Conservation (phyloP, 53 echinoderm and acorn worm species). For the Echinarachnius parma region DNA sequence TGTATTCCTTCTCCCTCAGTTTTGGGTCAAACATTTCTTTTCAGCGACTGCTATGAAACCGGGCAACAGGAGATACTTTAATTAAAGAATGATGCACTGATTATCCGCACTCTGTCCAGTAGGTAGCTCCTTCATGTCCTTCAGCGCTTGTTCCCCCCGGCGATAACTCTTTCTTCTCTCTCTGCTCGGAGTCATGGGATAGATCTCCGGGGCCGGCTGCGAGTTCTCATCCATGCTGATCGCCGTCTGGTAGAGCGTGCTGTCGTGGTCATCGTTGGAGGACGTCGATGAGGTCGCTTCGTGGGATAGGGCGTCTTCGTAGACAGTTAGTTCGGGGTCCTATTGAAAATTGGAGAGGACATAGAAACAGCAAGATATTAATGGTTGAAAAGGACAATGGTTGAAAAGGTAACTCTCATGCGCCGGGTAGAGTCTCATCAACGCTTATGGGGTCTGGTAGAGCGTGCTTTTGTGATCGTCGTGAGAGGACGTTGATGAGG, state of each 20-base stretch:
- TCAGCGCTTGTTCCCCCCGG: conserved; percentile 16
- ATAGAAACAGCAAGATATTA: too few species aligned
- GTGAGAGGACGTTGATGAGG: too few species aligned
- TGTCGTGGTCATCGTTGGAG: not conserved
- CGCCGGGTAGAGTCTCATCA: not conserved
- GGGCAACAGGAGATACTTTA: too few species aligned
- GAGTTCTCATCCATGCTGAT: not conserved
- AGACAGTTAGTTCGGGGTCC: conserved; percentile 16
- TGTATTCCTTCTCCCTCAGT: too few species aligned
- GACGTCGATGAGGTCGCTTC: not conserved
- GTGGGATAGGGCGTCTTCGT: conserved; percentile 14
- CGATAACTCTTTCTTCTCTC: conserved; percentile 23
- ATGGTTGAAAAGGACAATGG: too few species aligned
- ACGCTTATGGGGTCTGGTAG: conserved; percentile 25
- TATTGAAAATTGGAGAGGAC: not conserved
- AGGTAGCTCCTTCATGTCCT: conserved; percentile 20
- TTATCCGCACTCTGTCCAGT: conserved; percentile 23
- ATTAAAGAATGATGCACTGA: conserved; percentile 28
- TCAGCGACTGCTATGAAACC: too few species aligned
- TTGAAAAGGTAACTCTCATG: conserved; percentile 47
- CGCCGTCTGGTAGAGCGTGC: conserved; percentile 38
- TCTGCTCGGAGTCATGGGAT: conserved; percentile 38
- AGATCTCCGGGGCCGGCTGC: conserved; percentile 17
- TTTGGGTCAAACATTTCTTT: too few species aligned
- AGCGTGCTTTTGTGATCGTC: conserved; percentile 15